Evolutionary conservation across 2,113 vertebrate genomes (phyloP), one percentile per base, ranked within the genome.

Genomic region (Pycnonotus jocosus): DNA sequence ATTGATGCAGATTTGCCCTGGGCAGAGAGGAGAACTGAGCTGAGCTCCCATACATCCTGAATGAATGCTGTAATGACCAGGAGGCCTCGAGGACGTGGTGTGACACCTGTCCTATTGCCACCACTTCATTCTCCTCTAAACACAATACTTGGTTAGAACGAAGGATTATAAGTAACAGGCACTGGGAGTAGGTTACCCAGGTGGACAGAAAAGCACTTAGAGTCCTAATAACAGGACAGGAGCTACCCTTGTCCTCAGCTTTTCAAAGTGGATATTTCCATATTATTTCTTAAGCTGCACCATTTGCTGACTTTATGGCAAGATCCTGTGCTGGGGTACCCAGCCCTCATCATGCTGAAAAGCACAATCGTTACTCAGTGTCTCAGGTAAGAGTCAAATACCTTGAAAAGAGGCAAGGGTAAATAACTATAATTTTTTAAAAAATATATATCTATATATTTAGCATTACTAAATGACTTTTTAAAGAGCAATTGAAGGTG

Each of bases 1-100:
- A 85, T 87, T 90, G 81, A 93, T 95, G 74, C 74, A 97, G 92
- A 92, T 86, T 90, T 94, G 95, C 79, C 92, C 53, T 61, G 0
- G 1, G 80, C 92, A 95, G 78, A 54, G 48, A 78, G 6, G 0
- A 79, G 68, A 86, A 65, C 71, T 38, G 37, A 89, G 51, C 47
- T 30, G 61, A 91, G 25, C 44, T 87, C 81, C 48, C 62, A 42
- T n/a, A 58, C 30, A 50, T 78, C 80, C 76, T 77, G 71, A 95
- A 47, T n/a, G 77, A 86, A 88, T 15, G 44, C 42, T 87, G 11
- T 25, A 73, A 93, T 70, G 45, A 86, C 58, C 31, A 51, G 51
- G 47, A 90, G 69, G 71, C 45, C 82, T 66, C 38, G 23, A 90
- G 82, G 92, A 91, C 14, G 1, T 44, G 28, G n/a, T 31, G 62